Conservation (phyloP, 30 jellyfish, hydroid and myxozoan species). For the Hydractinia symbiolongicarpus region DNA sequence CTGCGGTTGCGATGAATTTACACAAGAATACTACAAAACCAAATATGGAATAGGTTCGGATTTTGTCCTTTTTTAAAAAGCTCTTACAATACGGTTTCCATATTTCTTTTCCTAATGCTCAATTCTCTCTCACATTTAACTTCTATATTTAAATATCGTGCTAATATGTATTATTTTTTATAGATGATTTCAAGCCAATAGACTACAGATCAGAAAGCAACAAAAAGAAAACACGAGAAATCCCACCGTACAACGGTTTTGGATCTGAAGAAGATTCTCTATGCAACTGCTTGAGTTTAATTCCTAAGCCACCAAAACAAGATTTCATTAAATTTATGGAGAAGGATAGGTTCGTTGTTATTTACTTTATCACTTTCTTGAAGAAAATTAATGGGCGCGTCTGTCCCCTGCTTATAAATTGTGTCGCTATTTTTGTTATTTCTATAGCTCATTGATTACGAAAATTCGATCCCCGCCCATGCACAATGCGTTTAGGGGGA, state of each 20-base stretch:
- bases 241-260: constrained; percentile 90
- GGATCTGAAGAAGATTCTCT: constrained; percentile 96
- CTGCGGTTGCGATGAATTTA: constrained; percentile 90
- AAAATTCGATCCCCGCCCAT: too few species aligned
- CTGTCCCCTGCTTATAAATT: background rate
- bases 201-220: constrained; percentile 59
- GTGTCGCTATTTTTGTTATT: background rate
- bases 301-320: constrained; percentile 92
- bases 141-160: constrained; percentile 4
- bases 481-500: too few species aligned
- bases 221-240: constrained; percentile 43
- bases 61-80: background rate
- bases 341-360: constrained; percentile 66
- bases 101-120: background rate
- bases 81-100: background rate
- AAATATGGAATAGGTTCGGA: constrained; percentile 71
- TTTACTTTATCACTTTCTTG: background rate
- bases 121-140: background rate
- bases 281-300: constrained; percentile 73
- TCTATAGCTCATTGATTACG: too few species aligned
- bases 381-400: background rate
- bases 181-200: constrained; percentile 71
- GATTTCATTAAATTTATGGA: constrained; percentile 94
- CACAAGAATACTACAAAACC: constrained; percentile 62
- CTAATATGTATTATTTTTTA: background rate